Evolutionary conservation across 2,888 invertebrate species (phyloP).

Genomic region (Creontiades dilutus): DNA sequence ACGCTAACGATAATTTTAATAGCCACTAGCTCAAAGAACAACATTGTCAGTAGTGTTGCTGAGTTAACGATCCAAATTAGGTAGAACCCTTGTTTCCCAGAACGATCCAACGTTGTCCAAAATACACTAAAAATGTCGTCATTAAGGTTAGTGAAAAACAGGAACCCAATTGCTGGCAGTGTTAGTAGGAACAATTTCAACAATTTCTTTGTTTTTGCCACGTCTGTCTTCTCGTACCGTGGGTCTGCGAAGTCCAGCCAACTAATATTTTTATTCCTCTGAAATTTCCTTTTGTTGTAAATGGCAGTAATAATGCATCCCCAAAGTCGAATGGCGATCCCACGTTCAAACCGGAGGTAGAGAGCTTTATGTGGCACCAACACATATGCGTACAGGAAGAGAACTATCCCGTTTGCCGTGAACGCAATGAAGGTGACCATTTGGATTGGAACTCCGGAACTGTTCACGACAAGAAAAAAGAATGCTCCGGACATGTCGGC

Average conservation of each 20-base stretch:
- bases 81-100: neutral
- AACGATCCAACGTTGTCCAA: neutral
- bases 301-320: constrained; percentile 5
- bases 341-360: neutral
- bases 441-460: neutral
- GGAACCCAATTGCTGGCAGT: constrained; percentile 17
- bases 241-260: constrained; percentile 31
- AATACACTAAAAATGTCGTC: neutral
- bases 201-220: neutral
- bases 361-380: neutral
- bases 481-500: neutral
- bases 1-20: neutral
- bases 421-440: constrained; percentile 22
- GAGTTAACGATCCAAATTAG: neutral
- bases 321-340: neutral
- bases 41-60: neutral
- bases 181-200: neutral
- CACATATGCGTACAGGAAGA: constrained; percentile 13
- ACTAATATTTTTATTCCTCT: neutral
- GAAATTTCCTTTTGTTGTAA: neutral
- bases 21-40: neutral
- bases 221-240: constrained; percentile 2
- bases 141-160: neutral
- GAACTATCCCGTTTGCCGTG: neutral
- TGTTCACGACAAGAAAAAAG: neutral